Evolutionary conservation across 2,888 invertebrate genomes (phyloP).

Genomic region (Elysia crispata): DNA sequence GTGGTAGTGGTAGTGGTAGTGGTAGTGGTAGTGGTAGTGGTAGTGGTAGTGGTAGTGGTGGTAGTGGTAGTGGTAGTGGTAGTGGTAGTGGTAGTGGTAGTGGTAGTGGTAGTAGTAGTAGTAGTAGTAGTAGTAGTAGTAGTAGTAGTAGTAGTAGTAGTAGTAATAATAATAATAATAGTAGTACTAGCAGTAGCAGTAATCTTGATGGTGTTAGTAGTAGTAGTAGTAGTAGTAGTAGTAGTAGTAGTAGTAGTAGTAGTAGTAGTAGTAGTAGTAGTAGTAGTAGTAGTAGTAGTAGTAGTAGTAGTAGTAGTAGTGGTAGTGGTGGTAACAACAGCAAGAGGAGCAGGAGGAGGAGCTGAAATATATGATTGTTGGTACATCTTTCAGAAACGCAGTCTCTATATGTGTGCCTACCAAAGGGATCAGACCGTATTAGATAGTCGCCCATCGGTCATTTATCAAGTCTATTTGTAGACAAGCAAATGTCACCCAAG

Average conservation of each 20-base stretch:
- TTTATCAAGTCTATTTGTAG: too few relatives aligned
- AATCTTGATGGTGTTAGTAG: too few relatives aligned
- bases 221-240: constrained; percentile 3
- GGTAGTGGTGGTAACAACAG: not conserved
- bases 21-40: not conserved
- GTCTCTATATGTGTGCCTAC: not conserved
- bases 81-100: not conserved
- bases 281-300: constrained; percentile 12
- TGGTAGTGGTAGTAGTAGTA: constrained; percentile 13
- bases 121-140: constrained; percentile 20
- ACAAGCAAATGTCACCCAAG: too few relatives aligned
- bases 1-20: not conserved
- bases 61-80: not conserved
- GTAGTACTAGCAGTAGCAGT: constrained; percentile 16
- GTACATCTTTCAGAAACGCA: not conserved
- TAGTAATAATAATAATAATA: constrained; percentile 1
- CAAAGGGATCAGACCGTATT: too few relatives aligned
- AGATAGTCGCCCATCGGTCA: too few relatives aligned
- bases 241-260: constrained; percentile 2
- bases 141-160: constrained; percentile 22
- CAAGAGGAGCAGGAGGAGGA: not conserved
- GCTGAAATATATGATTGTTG: too few relatives aligned
- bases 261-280: constrained; percentile 5
- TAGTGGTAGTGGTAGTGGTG: not conserved
- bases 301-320: constrained; percentile 16